phyloP scores from a whole-genome alignment of 2,888 invertebrate genomes.

The Clanis bilineata region DNA sequence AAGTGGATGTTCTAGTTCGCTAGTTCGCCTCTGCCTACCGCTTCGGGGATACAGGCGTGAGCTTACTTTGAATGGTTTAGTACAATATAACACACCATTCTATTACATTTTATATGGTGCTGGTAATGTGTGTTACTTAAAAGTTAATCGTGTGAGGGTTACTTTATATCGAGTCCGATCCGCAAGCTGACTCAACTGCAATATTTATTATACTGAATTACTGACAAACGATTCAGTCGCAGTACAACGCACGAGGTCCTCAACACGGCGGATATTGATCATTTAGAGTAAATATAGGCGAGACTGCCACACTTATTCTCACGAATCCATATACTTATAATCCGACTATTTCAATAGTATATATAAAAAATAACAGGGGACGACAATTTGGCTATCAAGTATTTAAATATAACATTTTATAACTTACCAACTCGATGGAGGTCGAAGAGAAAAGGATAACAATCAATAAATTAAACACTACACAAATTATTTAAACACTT shows the following conservation, averaged over 20 bases:
- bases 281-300: slow-evolving; percentile 46
- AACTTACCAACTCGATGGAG: not conserved
- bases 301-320: not conserved
- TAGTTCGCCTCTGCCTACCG: too few relatives aligned
- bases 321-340: not conserved
- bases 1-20: too few relatives aligned
- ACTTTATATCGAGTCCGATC: not conserved
- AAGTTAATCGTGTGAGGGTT: not conserved
- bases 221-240: not conserved
- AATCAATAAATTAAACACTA: not conserved
- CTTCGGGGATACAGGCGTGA: too few relatives aligned
- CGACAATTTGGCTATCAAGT: not conserved
- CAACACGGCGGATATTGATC: slow-evolving; percentile 46
- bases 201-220: not conserved
- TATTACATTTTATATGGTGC: too few relatives aligned
- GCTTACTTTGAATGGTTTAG: too few relatives aligned
- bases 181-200: slow-evolving; percentile 2
- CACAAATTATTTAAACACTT: not conserved
- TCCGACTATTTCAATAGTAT: too few relatives aligned
- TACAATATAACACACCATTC: too few relatives aligned
- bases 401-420: not conserved
- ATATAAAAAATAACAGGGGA: not conserved
- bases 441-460: not conserved
- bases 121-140: not conserved
- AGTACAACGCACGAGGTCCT: slow-evolving; percentile 25